Evolutionary conservation across 1,140 invertebrate genomes (phyloP).

Genomic region (Musca vetustissima): DNA sequence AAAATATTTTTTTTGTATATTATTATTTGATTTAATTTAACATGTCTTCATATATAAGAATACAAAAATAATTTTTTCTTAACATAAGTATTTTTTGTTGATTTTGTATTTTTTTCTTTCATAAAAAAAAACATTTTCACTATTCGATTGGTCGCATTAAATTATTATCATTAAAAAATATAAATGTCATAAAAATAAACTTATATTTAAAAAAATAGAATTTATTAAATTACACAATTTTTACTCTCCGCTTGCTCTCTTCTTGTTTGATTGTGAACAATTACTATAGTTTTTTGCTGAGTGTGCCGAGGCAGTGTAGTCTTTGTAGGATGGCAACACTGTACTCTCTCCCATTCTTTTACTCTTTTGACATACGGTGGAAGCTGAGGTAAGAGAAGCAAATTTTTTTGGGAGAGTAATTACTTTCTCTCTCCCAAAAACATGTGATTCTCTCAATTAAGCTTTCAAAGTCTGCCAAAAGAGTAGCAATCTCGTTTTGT

Average conservation of each 20-base stretch:
- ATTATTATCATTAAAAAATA: neutral
- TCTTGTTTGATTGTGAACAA: neutral
- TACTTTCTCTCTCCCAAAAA: no score
- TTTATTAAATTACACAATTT: conserved; percentile 11
- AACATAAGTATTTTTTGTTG: neutral
- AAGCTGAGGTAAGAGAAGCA: no score
- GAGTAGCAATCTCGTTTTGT: no score
- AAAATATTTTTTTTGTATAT: conserved; percentile 2
- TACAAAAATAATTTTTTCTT: conserved; percentile 8
- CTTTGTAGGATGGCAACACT: neutral
- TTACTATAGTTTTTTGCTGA: neutral
- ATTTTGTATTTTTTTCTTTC: no score
- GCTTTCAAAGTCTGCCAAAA: no score
- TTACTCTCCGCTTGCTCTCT: no score
- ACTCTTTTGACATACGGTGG: neutral
- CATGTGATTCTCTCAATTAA: no score
- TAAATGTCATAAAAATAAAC: neutral
- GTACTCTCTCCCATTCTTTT: neutral
- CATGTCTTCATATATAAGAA: neutral
- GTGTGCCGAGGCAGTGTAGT: neutral
- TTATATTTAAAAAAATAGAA: neutral
- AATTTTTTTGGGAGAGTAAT: no score
- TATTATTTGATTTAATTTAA: conserved; percentile 8
- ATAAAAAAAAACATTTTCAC: no score
- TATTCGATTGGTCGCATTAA: neutral